These are phyloP conservation scores for Ctenochaetus hawaiiensis DNA, from an alignment of 2,797 vertebrate species.

Conservation along the genomic window DNA sequence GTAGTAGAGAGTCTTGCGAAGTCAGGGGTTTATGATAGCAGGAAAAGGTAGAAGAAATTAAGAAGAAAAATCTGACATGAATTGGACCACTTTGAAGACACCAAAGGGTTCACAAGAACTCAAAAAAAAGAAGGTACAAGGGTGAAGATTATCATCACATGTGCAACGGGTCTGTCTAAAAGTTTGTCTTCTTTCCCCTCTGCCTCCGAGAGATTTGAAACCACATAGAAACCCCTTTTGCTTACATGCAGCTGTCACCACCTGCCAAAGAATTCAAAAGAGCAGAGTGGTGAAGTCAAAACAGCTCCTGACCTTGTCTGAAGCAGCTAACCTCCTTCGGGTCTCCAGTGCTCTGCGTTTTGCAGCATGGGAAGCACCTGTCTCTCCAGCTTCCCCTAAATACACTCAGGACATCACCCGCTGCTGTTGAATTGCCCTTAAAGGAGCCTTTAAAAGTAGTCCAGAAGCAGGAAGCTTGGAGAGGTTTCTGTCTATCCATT, in stretches of 20 bases:
- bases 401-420: slow-evolving; percentile 62
- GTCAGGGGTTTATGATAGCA: background rate
- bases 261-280: slow-evolving; percentile 72
- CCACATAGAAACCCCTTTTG: slow-evolving; percentile 55
- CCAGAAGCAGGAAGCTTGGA: slow-evolving; percentile 44
- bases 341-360: slow-evolving; percentile 62
- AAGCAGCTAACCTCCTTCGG: slow-evolving; percentile 66
- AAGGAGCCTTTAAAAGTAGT: slow-evolving; percentile 55
- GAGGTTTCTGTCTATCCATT: slow-evolving; percentile 48
- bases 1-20: background rate
- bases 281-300: slow-evolving; percentile 80
- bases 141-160: slow-evolving; percentile 38
- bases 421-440: slow-evolving; percentile 51
- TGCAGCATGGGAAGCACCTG: slow-evolving; percentile 80
- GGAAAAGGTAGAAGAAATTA: background rate
- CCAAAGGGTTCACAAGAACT: slow-evolving; percentile 3
- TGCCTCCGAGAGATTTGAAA: slow-evolving; percentile 46
- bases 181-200: slow-evolving; percentile 33
- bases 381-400: slow-evolving; percentile 66
- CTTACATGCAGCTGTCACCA: slow-evolving; percentile 76
- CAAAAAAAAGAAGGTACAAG: background rate
- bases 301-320: slow-evolving; percentile 81
- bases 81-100: background rate
- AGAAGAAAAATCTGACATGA: background rate
- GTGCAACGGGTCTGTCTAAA: slow-evolving; percentile 24